phyloP scores from a whole-genome alignment of 1,140 invertebrate genomes.

The Halyomorpha halys region DNA sequence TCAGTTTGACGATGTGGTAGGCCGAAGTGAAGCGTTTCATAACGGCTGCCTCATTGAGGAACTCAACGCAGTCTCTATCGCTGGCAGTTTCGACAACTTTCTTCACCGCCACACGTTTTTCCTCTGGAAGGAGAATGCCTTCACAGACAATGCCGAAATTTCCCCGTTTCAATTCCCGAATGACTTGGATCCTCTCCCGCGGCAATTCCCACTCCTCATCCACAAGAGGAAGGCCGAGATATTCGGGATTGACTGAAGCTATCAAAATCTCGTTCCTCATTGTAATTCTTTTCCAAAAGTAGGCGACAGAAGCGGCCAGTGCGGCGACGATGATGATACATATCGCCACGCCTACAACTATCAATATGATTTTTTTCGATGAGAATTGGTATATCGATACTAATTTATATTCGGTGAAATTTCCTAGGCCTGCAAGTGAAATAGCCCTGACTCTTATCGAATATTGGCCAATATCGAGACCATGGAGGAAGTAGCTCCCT shows the following conservation, averaged over 20 bases:
- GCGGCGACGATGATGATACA: slow-evolving; percentile 17
- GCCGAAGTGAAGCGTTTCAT: slow-evolving; percentile 78
- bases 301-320: slow-evolving; percentile 17
- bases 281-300: slow-evolving; percentile 24
- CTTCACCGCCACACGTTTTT: slow-evolving; percentile 73
- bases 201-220: slow-evolving; percentile 93
- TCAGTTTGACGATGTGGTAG: slow-evolving; percentile 81
- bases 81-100: slow-evolving; percentile 83
- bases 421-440: slow-evolving; percentile 30
- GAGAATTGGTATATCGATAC: slow-evolving; percentile 27
- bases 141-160: slow-evolving; percentile 92
- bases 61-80: slow-evolving; percentile 67
- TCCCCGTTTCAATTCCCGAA: slow-evolving; percentile 79
- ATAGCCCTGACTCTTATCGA: slow-evolving; percentile 25
- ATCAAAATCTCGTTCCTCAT: slow-evolving; percentile 23
- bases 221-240: slow-evolving; percentile 35
- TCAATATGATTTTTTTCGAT: slow-evolving; percentile 6
- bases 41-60: slow-evolving; percentile 87
- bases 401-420: slow-evolving; percentile 18
- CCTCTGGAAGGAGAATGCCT: slow-evolving; percentile 47
- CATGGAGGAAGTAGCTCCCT: background rate
- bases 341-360: slow-evolving; percentile 19
- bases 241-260: slow-evolving; percentile 32
- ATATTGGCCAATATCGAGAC: slow-evolving; percentile 20
- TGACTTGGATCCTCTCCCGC: slow-evolving; percentile 66